Evolutionary conservation across 2,797 vertebrate species (phyloP), one percentile per base, ranked within the genome.

Genomic region (Schizopygopsis malacanthus): DNA sequence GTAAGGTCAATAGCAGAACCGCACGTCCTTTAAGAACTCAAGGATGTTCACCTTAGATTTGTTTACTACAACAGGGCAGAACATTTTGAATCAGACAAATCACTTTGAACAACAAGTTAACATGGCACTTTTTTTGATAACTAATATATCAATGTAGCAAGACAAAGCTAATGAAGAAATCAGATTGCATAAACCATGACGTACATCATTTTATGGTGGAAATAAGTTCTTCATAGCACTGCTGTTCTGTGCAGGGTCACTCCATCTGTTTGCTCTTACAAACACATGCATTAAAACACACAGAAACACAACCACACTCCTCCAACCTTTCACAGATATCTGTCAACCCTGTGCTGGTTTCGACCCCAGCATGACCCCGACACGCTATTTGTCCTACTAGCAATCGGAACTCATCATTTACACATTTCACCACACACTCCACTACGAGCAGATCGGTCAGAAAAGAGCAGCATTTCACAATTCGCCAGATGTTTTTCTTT

Each of bases 341-440:
- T 3, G 65, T 79, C 75, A 79, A n/a, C 76, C 50, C 71, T 25
- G 39, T 16, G 91, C 92, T 92, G 90, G 89, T 92, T 93, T 91
- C 90, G 84, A 88, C 88, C 90, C 87, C 86, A 87, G 90, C 89
- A 81, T 84, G 81, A 77, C 79, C 90, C 82, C 84, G 56, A 54
- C n/a, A 76, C 85, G 82, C 91, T 92, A 93, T 94, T 93, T 94
- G 93, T 85, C 92, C 82, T 39, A 61, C 80, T 59, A 63, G 82
- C 77, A 91, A 91, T 87, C 83, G 85, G 85, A 84, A 87, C 39
- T 76, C 83, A 88, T 90, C 82, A 76, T 77, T 86, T 82, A 75
- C 83, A 77, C 61, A 56, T 79, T 84, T 87, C 82, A 47, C 81
- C 89, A 87, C 83, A 90, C 73, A 79, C 63, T 56, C 52, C 41